Evolutionary conservation across 2,113 vertebrate species (phyloP).

Genomic region (Myocastor coypus): DNA sequence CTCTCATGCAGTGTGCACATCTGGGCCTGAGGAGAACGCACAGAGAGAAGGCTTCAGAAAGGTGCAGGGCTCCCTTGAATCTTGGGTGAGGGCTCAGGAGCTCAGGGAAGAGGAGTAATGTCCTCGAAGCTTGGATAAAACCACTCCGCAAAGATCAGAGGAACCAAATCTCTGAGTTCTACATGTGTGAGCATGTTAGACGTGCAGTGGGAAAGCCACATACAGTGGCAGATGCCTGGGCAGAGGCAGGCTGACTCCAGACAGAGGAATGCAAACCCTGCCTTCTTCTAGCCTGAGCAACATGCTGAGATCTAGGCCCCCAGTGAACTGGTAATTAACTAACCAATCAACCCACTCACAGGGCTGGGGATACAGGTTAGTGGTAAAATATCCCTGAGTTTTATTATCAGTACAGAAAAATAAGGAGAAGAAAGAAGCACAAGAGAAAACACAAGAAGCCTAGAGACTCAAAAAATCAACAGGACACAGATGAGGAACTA

Average conservation of each 20-base stretch:
- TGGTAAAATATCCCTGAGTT: not conserved
- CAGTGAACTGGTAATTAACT: not conserved
- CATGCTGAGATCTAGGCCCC: not conserved
- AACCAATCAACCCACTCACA: not conserved
- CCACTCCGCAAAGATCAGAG: not conserved
- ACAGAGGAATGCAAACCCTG: not conserved
- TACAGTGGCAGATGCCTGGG: not conserved
- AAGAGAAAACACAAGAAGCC: not conserved
- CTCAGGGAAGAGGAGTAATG: not conserved
- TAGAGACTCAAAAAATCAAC: too few relatives aligned
- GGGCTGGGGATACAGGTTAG: not conserved
- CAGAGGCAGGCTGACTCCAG: not conserved
- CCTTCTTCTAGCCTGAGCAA: not conserved
- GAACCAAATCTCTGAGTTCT: not conserved
- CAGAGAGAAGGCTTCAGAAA: not conserved
- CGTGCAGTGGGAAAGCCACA: not conserved
- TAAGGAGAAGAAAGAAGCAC: not conserved
- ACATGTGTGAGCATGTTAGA: not conserved
- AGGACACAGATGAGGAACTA: not conserved
- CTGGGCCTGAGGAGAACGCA: too few relatives aligned
- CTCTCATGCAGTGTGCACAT: fast-evolving
- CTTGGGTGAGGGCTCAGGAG: not conserved
- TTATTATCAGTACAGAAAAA: not conserved
- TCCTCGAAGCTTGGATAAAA: not conserved
- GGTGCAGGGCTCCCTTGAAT: too few relatives aligned